These are phyloP conservation scores for Caenorhabditis angaria DNA, from an alignment of 2,888 invertebrate genomes.

Conservation along the genomic window DNA sequence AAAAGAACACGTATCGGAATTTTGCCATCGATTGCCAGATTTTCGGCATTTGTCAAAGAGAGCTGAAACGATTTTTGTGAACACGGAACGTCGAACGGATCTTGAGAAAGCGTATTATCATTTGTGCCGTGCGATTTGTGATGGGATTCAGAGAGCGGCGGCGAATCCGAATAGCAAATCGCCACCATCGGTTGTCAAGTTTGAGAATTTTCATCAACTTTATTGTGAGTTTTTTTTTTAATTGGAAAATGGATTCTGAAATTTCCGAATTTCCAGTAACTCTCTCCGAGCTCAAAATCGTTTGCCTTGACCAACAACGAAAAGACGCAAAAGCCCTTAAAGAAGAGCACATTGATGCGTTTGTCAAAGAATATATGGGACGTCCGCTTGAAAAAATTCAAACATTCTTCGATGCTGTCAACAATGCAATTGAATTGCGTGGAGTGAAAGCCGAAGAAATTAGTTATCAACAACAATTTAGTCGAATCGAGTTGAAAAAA, in stretches of 20 bases:
- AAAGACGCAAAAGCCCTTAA: constrained; percentile 91
- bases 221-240: constrained; percentile 78
- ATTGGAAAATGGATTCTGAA: too few relatives aligned
- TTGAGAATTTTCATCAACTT: constrained; percentile 96
- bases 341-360: constrained; percentile 86
- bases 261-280: constrained; percentile 64
- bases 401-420: constrained; percentile 95
- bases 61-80: constrained; percentile 87
- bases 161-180: constrained; percentile 85
- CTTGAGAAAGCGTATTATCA: constrained; percentile 83
- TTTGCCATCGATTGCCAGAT: constrained; percentile 60
- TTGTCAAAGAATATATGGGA: constrained; percentile 94
- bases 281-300: constrained; percentile 87
- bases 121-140: constrained; percentile 79
- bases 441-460: constrained; percentile 97
- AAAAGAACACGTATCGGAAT: constrained; percentile 67
- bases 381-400: constrained; percentile 89
- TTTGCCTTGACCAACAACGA: constrained; percentile 85
- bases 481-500: constrained; percentile 92
- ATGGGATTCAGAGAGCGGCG: constrained; percentile 83
- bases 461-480: constrained; percentile 94
- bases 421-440: constrained; percentile 84
- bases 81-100: constrained; percentile 86
- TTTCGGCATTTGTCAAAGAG: constrained; percentile 80
- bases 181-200: constrained; percentile 88